Evolutionary conservation across 2,797 vertebrate genomes (phyloP).

Genomic region (Tolypeutes matacus): DNA sequence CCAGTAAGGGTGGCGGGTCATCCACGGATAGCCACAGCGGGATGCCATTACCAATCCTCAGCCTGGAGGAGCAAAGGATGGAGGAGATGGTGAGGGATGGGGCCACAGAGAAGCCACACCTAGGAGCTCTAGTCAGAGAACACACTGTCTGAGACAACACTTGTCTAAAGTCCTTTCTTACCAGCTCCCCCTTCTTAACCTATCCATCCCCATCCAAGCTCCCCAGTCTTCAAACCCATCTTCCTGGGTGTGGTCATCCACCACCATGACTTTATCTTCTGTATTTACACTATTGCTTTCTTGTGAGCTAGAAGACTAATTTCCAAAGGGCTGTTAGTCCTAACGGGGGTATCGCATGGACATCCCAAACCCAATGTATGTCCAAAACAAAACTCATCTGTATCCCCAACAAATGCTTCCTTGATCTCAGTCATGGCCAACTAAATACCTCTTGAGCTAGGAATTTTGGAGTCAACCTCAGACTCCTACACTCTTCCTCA

Average conservation of each 20-base stretch:
- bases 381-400: neutral
- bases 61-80: neutral
- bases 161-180: neutral
- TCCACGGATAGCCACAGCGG: neutral
- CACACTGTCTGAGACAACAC: accelerated
- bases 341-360: neutral
- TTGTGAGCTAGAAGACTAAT: neutral
- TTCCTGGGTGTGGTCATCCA: neutral
- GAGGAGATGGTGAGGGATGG: neutral
- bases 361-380: neutral
- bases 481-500: neutral
- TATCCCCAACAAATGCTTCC: neutral
- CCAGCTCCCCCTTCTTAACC: neutral
- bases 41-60: neutral
- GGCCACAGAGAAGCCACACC: neutral
- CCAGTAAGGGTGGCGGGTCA: neutral
- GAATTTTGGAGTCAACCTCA: neutral
- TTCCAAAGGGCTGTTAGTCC: neutral
- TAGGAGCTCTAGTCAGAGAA: neutral
- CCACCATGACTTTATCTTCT: neutral
- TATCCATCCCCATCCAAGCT: neutral
- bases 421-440: neutral
- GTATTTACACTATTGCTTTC: neutral
- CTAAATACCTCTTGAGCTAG: neutral
- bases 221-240: neutral